Evolutionary conservation across 2,888 invertebrate species (phyloP).

Genomic region (Xylota segnis): DNA sequence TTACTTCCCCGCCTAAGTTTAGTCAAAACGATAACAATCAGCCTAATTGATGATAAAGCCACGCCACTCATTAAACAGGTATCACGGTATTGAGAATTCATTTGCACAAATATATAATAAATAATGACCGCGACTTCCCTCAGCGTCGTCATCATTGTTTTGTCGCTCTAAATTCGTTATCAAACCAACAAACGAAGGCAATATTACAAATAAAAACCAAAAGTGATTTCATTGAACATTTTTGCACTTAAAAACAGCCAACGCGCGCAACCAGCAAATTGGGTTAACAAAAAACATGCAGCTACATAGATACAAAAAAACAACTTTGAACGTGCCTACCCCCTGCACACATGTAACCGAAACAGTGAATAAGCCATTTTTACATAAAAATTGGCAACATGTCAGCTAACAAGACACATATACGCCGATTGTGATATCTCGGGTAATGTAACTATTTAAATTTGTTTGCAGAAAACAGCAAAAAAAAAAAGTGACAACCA

Average conservation of each 20-base stretch:
- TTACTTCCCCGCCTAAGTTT: conserved; percentile 4
- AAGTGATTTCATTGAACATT: conserved; percentile 55
- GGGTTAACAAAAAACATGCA: conserved; percentile 35
- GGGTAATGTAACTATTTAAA: conserved; percentile 29
- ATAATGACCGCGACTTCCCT: background rate
- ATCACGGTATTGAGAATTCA: background rate
- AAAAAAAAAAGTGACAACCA: background rate
- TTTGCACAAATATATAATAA: conserved; percentile 32
- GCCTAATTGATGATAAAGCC: conserved; percentile 49
- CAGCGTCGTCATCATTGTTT: background rate
- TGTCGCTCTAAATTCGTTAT: conserved; percentile 52
- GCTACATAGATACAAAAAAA: conserved; percentile 14
- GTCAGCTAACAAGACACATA: conserved; percentile 36
- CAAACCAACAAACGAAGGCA: conserved; percentile 41
- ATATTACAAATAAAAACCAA: conserved; percentile 20
- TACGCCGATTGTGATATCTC: conserved; percentile 21
- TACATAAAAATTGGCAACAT: conserved; percentile 52
- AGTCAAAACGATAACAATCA: conserved; percentile 26
- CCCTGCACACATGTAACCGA: background rate
- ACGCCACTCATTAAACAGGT: conserved; percentile 18
- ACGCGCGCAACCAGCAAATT: conserved; percentile 37
- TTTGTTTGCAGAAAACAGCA: background rate
- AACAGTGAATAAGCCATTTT: conserved; percentile 15
- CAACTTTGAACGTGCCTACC: conserved; percentile 37
- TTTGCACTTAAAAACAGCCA: conserved; percentile 59